Evolutionary conservation across 2,888 invertebrate genomes (phyloP).

Genomic region (Mallateleia sp.): DNA sequence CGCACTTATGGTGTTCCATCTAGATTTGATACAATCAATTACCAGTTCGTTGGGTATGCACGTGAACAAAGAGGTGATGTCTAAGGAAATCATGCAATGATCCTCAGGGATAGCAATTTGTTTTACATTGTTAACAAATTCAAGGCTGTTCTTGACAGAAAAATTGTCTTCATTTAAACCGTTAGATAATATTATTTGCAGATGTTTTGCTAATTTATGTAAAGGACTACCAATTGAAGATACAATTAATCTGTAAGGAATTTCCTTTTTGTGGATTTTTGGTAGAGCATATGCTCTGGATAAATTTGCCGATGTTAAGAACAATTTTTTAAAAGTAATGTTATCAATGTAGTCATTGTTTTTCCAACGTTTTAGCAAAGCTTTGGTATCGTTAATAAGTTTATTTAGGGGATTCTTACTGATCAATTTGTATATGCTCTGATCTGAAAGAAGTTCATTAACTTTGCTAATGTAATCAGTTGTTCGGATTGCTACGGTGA

Average conservation of each 20-base stretch:
- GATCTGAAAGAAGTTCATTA: too few relatives aligned
- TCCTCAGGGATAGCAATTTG: neutral
- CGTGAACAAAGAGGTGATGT: slow-evolving; percentile 72
- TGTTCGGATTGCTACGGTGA: slow-evolving; percentile 6
- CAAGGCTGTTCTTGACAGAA: neutral
- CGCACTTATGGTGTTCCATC: neutral
- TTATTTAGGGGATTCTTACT: neutral
- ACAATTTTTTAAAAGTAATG: neutral
- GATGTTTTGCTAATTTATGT: neutral
- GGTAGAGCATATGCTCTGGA: neutral
- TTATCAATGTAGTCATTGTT: neutral
- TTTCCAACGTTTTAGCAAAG: neutral
- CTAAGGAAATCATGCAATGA: slow-evolving; percentile 49
- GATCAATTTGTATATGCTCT: neutral
- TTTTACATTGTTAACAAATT: slow-evolving; percentile 13
- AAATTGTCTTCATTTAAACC: neutral
- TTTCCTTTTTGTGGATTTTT: slow-evolving; percentile 19
- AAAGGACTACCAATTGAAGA: neutral
- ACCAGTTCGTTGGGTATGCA: slow-evolving; percentile 65
- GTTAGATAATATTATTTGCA: neutral
- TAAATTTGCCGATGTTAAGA: neutral
- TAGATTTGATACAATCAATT: slow-evolving; percentile 1
- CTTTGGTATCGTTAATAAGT: neutral
- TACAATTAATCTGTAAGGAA: slow-evolving; percentile 6
- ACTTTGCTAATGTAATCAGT: neutral